Evolutionary conservation across 2,888 invertebrate genomes (phyloP), one percentile per base, ranked within the genome.

Genomic region (Acronicta leporina): DNA sequence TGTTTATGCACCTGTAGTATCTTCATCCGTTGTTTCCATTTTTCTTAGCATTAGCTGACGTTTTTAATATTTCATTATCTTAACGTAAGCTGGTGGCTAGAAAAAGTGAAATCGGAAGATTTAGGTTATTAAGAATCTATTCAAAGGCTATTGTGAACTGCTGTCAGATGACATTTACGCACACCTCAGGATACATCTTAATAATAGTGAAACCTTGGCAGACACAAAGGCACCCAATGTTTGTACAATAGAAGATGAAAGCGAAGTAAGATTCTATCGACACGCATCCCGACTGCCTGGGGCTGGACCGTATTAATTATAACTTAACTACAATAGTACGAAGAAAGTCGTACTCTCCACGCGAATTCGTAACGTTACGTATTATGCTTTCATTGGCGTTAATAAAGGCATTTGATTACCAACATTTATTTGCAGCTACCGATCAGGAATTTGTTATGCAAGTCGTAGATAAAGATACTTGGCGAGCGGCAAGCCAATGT

Each of bases 331-430:
- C 85, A 87, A 87, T 85, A 78, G 82, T 53, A 72, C 74, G 83
- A 90, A 89, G 92, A 92, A 92, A 92, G 92, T 90, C 76, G 50
- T 76, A 75, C 80, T 80, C 72, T 90, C 89, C 85, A 87, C 82
- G 84, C 79, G 77, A 78, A 83, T 84, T 83, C 82, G 85, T 87
- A 84, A 88, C 81, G 80, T 90, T 88, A 89, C 90, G 87, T 87
- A 80, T 71, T 84, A 81, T 73, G 70, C 79, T 76, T 74, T 76
- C 72, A 73, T 74, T 73, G 67, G 50, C 46, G 64, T 74, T 77
- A 79, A 82, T 85, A 84, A 86, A 82, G 55, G 73, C 69, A 51
- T 63, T 75, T 60, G 69, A 76, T 76, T 68, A 68, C 76, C 44
- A 73, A 63, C 20, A 33, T 63, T 0, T 13, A 42, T 52, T 49